Percentiles rank a stretch among this genome's conserved stretches.
These are phyloP conservation scores for Carcharodon carcharias DNA, from an alignment of 2,797 vertebrate genomes.

Conservation along the genomic window DNA sequence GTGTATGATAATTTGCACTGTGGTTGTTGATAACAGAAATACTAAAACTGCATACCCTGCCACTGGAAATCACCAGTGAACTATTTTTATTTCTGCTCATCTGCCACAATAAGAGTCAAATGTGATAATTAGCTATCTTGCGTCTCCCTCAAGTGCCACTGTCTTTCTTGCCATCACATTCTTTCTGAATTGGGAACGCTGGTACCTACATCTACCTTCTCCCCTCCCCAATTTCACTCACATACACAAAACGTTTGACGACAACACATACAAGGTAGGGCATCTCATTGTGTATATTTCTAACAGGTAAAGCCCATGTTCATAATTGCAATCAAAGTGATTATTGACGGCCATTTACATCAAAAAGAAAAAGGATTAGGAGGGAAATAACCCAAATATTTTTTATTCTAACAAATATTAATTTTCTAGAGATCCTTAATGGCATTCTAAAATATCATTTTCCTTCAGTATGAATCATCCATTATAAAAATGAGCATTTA, in stretches of 20 bases:
- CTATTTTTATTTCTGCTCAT: not conserved
- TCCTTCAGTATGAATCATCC: not conserved
- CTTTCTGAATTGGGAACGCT: not conserved
- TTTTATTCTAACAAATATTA: not conserved
- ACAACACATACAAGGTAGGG: not conserved
- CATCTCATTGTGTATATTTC: not conserved
- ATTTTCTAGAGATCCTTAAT: not conserved
- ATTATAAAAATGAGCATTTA: not conserved
- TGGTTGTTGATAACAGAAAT: not conserved
- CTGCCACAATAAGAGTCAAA: not conserved
- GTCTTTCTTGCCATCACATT: not conserved
- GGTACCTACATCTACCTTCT: not conserved
- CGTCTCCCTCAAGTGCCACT: not conserved
- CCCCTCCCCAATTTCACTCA: not conserved
- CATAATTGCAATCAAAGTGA: not conserved
- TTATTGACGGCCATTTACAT: not conserved
- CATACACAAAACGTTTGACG: not conserved
- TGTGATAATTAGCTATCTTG: not conserved
- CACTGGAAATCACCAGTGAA: not conserved
- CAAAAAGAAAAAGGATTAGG: not conserved
- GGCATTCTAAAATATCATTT: not conserved
- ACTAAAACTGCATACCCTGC: not conserved
- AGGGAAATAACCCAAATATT: not conserved
- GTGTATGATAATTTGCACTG: not conserved
- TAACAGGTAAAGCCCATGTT: not conserved